These are phyloP conservation scores for Cremastinae sp. DNA, from an alignment of 2,888 invertebrate species.

Conservation along the genomic window DNA sequence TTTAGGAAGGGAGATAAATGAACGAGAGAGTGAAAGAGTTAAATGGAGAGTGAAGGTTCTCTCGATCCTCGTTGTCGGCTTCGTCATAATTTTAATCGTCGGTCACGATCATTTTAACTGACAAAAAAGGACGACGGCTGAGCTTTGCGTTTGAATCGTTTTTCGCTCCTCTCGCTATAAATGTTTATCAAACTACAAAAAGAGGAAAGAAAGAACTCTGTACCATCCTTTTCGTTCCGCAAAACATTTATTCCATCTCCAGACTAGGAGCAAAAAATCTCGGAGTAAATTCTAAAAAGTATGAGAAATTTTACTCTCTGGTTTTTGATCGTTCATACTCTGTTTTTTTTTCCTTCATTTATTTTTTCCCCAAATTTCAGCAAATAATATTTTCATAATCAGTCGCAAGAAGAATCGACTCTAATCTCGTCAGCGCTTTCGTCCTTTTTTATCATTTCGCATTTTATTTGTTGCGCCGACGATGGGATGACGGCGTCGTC, in stretches of 20 bases:
- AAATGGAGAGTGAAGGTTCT: conserved; percentile 65
- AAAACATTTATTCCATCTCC: too few species aligned
- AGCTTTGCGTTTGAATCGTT: conserved; percentile 20
- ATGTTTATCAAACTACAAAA: too few species aligned
- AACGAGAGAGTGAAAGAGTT: conserved; percentile 64
- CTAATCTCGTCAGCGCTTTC: conserved; percentile 13
- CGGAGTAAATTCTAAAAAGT: too few species aligned
- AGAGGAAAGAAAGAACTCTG: too few species aligned
- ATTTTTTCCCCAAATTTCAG: background rate
- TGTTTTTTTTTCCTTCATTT: too few species aligned
- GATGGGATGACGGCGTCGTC: conserved; percentile 51
- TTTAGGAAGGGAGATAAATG: conserved; percentile 70
- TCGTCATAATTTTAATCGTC: conserved; percentile 49
- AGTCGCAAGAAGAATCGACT: background rate
- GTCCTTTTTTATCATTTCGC: conserved; percentile 21
- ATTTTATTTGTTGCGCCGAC: conserved; percentile 14
- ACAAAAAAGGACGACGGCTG: conserved; percentile 33
- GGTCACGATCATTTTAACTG: conserved; percentile 8
- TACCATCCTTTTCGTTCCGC: too few species aligned
- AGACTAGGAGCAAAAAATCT: too few species aligned
- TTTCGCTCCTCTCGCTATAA: background rate
- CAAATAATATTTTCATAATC: too few species aligned
- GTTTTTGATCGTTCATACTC: background rate
- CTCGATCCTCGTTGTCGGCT: conserved; percentile 57
- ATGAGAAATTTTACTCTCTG: too few species aligned